Evolutionary conservation across 2,797 vertebrate species (phyloP).

Genomic region (Ibycter americanus): DNA sequence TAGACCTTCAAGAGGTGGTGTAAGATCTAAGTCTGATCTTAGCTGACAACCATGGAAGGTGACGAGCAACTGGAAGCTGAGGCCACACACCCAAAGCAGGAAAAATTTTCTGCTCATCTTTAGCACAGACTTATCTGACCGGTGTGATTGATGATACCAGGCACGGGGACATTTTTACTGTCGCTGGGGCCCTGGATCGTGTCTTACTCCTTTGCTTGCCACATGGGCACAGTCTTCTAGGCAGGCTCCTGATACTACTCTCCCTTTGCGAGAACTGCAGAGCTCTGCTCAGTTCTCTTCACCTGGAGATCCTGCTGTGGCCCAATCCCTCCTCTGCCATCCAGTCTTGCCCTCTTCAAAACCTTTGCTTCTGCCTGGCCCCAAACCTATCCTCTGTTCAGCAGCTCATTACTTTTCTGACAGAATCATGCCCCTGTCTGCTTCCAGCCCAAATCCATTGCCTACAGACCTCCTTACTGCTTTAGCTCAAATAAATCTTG

Average conservation of each 20-base stretch:
- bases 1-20: background rate
- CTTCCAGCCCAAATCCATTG: background rate
- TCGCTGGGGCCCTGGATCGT: background rate
- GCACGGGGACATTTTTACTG: background rate
- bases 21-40: background rate
- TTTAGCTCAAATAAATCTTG: background rate
- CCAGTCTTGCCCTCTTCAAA: background rate
- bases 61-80: background rate
- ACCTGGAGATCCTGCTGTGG: background rate
- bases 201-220: background rate
- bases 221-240: background rate
- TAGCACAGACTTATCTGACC: background rate
- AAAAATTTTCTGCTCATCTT: background rate
- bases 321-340: background rate
- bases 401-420: background rate
- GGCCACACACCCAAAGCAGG: background rate
- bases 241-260: background rate
- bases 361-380: background rate
- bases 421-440: background rate
- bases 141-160: background rate
- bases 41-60: background rate
- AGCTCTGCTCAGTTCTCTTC: background rate
- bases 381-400: background rate
- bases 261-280: background rate
- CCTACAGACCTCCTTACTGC: background rate